Evolutionary conservation across 2,888 invertebrate species (phyloP).

Genomic region (Tetragonula carbonaria): DNA sequence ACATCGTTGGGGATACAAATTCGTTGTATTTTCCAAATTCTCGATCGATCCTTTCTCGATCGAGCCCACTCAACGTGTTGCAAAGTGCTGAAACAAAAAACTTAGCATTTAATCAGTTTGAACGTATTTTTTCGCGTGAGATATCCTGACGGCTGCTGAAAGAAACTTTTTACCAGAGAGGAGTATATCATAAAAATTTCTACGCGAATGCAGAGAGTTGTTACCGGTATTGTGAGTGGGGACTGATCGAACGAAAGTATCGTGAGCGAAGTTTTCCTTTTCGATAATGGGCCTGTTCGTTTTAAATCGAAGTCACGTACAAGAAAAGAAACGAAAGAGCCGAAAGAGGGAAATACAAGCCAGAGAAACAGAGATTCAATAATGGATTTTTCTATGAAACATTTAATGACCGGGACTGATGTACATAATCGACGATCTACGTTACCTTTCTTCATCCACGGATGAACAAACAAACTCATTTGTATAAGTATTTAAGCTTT

Average conservation of each 20-base stretch:
- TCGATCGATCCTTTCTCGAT: neutral
- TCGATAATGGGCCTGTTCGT: neutral
- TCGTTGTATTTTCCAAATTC: neutral
- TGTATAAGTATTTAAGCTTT: slow-evolving; percentile 6
- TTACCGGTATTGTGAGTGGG: neutral
- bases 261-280: neutral
- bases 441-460: neutral
- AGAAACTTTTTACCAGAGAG: neutral
- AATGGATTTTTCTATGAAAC: slow-evolving; percentile 16
- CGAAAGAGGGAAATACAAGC: neutral
- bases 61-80: neutral
- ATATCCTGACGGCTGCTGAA: neutral
- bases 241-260: neutral
- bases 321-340: neutral
- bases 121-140: slow-evolving; percentile 1
- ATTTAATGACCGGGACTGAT: slow-evolving; percentile 16
- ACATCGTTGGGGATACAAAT: neutral
- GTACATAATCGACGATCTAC: slow-evolving; percentile 4
- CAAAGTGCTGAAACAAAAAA: neutral
- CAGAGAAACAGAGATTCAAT: neutral
- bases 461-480: neutral
- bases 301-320: neutral
- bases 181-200: neutral
- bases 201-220: neutral
- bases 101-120: slow-evolving; percentile 10